Conservation (phyloP, 2,113 vertebrate genomes). For the Machaerirhynchus nigripectus region DNA sequence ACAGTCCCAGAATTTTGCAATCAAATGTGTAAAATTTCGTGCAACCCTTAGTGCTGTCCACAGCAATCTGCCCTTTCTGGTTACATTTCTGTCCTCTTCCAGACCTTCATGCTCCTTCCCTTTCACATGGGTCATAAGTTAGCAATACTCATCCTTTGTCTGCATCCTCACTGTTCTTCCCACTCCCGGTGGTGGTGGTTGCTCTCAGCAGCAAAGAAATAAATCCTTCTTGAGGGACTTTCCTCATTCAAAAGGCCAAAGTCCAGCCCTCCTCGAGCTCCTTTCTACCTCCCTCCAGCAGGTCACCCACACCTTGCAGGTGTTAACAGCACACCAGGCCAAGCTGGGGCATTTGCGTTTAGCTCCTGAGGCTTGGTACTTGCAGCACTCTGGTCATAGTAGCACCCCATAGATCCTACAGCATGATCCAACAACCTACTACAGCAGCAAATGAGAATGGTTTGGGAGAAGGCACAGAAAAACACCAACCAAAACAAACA, state of each 20-base stretch:
- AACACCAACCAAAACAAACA: too few relatives aligned
- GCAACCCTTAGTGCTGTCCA: not conserved
- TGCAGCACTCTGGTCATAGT: accelerated
- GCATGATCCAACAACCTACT: not conserved
- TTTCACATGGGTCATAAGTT: not conserved
- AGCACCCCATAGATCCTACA: not conserved
- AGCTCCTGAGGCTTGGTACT: not conserved
- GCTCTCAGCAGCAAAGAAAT: not conserved
- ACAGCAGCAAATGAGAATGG: not conserved
- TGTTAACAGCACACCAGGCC: not conserved
- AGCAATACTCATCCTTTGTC: not conserved
- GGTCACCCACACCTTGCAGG: not conserved
- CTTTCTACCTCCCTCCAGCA: not conserved
- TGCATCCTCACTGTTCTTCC: not conserved
- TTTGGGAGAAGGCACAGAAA: not conserved
- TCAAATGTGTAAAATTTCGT: accelerated
- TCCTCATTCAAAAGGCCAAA: not conserved
- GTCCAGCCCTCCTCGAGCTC: not conserved
- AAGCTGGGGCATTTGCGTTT: not conserved
- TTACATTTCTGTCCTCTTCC: not conserved
- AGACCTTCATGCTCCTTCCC: not conserved
- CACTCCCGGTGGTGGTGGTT: not conserved
- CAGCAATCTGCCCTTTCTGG: not conserved
- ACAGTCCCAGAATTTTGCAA: not conserved
- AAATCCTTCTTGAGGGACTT: not conserved